Base-by-base conservation (phyloP, 2,797 vertebrate genomes). In the Hephaestus fuliginosus region DNA sequence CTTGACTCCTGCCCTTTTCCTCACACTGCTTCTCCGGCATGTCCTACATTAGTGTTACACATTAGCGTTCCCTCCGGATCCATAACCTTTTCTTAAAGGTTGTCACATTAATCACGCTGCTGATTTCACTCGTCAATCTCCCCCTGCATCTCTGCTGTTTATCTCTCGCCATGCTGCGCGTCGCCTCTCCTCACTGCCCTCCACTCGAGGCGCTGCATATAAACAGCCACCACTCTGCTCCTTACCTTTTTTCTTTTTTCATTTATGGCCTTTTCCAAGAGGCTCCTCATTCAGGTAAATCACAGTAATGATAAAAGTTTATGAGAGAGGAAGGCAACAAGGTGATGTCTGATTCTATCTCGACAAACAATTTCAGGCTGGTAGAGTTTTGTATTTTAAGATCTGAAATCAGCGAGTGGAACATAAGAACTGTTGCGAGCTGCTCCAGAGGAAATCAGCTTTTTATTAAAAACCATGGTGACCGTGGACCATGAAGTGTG, bases 41-140 rank as follows among this genome's bases (percentile, higher is more conserved):
- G 90, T 92, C 90, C 90, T 68, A 75, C 82, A 70, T 71, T 67
- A 68, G 51, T 63, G 75, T 75, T 74, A 91, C 84, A 91, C 91
- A 91, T 92, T 89, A 91, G 85, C 57, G 91, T 83, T 93, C 91
- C 91, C 86, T n/a, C 44, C 1, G 78, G 92, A 93, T 90, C 85
- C 85, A 88, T 91, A 93, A 93, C 94, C 92, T 95, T 94, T 94
- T 89, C 89, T 93, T 92, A 94, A 96, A 95, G 93, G 93, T 94
- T 95, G 92, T 94, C 90, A 91, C 91, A 94, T 95, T 94, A 94
- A 93, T 94, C 92, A 94, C 79, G 74, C 90, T 79, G 86, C 81
- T 90, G 94, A 94, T 90, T 94, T 77, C 67, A 84, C 80, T 85
- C 65, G 76, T 92, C 86, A 90, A 49, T 90, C 84, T 83, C 71